A percentile compares a stretch with the other conserved stretches of the same genome.
Conservation (phyloP, 2,113 vertebrate genomes). For the Oncorhynchus mykiss region DNA sequence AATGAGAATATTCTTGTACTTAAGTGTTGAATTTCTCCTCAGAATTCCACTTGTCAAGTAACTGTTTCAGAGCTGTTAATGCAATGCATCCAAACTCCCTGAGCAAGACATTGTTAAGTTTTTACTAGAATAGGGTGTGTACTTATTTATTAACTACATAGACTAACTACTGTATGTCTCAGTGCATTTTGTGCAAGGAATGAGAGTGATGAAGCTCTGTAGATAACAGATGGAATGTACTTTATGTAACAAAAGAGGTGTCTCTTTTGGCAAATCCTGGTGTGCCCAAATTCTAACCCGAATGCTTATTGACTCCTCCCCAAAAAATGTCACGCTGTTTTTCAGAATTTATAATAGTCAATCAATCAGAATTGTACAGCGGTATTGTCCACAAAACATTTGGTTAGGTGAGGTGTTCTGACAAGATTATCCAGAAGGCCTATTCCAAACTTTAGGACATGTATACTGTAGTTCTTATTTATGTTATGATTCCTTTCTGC, state of each 20-base stretch:
- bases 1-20: constrained; percentile 27
- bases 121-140: constrained; percentile 42
- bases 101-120: constrained; percentile 22
- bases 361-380: too few species aligned
- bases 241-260: constrained; percentile 9
- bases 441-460: too few species aligned
- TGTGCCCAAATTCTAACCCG: not conserved
- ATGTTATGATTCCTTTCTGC: not conserved
- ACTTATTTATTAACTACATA: constrained; percentile 45
- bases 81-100: constrained; percentile 41
- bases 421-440: too few species aligned
- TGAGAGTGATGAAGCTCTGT: constrained; percentile 37
- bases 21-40: constrained; percentile 33
- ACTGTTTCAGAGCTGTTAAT: not conserved
- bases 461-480: too few species aligned
- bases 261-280: not conserved
- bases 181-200: constrained; percentile 52
- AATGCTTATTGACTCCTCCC: not conserved
- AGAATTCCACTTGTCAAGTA: not conserved
- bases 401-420: too few species aligned
- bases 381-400: too few species aligned
- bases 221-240: constrained; percentile 43
- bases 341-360: too few species aligned
- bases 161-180: constrained; percentile 38
- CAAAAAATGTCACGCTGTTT: too few species aligned